These are phyloP conservation scores for Thaumetopoea pityocampa DNA, from an alignment of 1,140 invertebrate genomes.

Conservation along the genomic window DNA sequence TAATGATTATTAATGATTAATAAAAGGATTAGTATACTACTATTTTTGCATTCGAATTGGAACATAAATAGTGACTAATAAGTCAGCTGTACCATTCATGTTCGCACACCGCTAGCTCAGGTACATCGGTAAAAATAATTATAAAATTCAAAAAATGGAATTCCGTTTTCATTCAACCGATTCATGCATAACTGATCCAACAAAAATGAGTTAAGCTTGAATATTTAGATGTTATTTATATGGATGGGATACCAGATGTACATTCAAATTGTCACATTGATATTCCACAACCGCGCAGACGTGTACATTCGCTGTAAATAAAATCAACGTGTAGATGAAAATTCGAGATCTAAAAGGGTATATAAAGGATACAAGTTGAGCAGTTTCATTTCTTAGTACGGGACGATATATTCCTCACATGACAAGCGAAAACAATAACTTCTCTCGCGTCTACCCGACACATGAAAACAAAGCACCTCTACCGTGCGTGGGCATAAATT, in stretches of 20 bases:
- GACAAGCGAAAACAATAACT: slow-evolving; percentile 52
- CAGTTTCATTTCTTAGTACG: slow-evolving; percentile 33
- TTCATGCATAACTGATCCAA: slow-evolving; percentile 6
- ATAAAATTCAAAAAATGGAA: no score
- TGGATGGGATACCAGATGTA: slow-evolving; percentile 14
- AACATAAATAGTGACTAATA: no score
- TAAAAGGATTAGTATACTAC: no score
- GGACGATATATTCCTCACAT: slow-evolving; percentile 43
- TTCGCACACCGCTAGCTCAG: no score
- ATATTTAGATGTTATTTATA: slow-evolving; percentile 19
- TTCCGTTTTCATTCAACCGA: slow-evolving; percentile 1
- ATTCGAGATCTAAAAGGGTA: slow-evolving; percentile 13
- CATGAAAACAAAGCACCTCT: slow-evolving; percentile 29
- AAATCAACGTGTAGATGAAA: slow-evolving; percentile 29
- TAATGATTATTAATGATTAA: no score
- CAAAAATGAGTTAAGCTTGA: slow-evolving; percentile 15
- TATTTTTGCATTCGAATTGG: no score
- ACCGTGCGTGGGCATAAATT: slow-evolving; percentile 32
- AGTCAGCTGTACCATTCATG: no score
- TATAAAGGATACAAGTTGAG: slow-evolving; percentile 25
- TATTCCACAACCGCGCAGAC: slow-evolving; percentile 9
- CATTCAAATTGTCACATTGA: slow-evolving; percentile 20
- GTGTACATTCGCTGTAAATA: slow-evolving; percentile 14
- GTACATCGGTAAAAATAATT: no score
- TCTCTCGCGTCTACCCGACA: slow-evolving; percentile 28